Evolutionary conservation across 2,888 invertebrate genomes (phyloP), one percentile per base, ranked within the genome.

Genomic region (Acronicta aceris): DNA sequence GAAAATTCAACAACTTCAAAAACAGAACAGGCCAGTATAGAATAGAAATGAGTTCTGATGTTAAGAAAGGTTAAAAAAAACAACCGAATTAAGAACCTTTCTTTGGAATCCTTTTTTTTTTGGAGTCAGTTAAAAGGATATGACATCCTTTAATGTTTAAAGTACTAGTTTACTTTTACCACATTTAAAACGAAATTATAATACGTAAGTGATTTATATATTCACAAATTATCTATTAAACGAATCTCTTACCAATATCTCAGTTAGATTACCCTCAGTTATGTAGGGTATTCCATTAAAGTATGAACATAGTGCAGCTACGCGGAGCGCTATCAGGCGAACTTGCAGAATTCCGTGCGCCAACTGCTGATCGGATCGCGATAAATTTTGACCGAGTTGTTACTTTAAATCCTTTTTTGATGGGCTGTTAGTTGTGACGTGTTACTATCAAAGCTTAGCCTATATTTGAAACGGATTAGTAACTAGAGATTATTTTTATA

Each of bases 401-500:
- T 57, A 59, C 51, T 60, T 68, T 51, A 64, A 76, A 71, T 73
- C 63, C 67, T 63, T 76, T 74, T 76, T 71, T 67, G 59, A 67
- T 61, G 48, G 45, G 30, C 51, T 45, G 59, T 52, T 65, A 54
- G 41, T 15, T 56, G 53, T 62, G 73, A 55, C 62, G 59, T 58
- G 45, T 42, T 38, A 21, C 33, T 15, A 48, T 65, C 71, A 71
- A 64, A 53, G 55, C 33, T 59, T 41, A 43, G 42, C 30, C 45
- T n/a, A n/a, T 45, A 41, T 51, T 50, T 45, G 27, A 46, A 62
- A 36, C 46, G 45, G 55, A 59, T 48, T 59, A 42, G 59, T 74
- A 67, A 74, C 54, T 43, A 47, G 63, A 63, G 65, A 60, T 59
- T 54, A 49, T 65, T 38, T 53, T 63, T 59, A 53, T 69, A 61